Percentiles rank a stretch among this genome's conserved stretches.
Conservation (phyloP, 1,140 invertebrate species). For the Drosophila sproati region DNA sequence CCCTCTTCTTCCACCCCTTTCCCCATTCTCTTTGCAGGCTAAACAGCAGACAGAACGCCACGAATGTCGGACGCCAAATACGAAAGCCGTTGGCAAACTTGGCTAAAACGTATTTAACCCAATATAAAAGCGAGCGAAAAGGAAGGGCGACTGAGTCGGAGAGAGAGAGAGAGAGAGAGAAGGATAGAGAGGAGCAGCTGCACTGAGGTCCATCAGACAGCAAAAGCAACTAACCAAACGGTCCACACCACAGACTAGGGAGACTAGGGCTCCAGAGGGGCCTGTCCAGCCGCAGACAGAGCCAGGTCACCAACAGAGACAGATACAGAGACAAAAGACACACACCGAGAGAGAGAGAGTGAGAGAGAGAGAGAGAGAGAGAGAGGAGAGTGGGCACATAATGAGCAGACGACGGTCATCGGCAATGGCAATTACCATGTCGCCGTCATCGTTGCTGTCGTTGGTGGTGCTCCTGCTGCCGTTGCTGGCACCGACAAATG, state of each 20-base stretch:
- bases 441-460: slow-evolving; percentile 45
- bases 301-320: background rate
- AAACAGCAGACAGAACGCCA: slow-evolving; percentile 43
- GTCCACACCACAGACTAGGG: slow-evolving; percentile 18
- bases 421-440: slow-evolving; percentile 75
- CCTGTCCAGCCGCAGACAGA: slow-evolving; percentile 1
- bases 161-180: slow-evolving; percentile 22
- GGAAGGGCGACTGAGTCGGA: background rate
- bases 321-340: background rate
- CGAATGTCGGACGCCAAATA: slow-evolving; percentile 76
- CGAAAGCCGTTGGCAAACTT: slow-evolving; percentile 79
- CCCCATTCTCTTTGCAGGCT: slow-evolving; percentile 52
- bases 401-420: slow-evolving; percentile 59
- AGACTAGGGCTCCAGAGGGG: slow-evolving; percentile 4
- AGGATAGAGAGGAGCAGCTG: slow-evolving; percentile 8
- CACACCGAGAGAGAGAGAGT: background rate
- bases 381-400: slow-evolving; percentile 25
- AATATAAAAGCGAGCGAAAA: slow-evolving; percentile 40
- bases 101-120: slow-evolving; percentile 78
- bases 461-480: slow-evolving; percentile 30
- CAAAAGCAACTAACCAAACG: slow-evolving; percentile 35
- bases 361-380: slow-evolving; percentile 1
- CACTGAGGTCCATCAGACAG: slow-evolving; percentile 5
- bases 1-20: slow-evolving; percentile 1
- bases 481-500: slow-evolving; percentile 48